These are phyloP conservation scores for Drosophila obscura DNA, from an alignment of 1,140 invertebrate genomes.

Conservation along the genomic window DNA sequence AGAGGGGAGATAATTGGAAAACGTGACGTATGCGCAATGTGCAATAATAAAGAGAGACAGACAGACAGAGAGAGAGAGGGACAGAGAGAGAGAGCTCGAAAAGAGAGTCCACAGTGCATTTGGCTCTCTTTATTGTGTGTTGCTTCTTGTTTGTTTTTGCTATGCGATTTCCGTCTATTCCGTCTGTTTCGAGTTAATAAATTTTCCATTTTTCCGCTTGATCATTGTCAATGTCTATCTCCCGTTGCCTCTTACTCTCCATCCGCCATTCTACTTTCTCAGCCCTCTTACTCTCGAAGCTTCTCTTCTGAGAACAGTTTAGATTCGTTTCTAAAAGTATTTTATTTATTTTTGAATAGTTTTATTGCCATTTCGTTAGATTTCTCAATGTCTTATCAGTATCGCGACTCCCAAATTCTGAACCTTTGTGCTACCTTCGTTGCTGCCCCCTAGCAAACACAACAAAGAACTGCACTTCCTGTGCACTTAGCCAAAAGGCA, in stretches of 20 bases:
- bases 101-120: constrained; percentile 3
- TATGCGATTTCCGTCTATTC: background rate
- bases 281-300: no score
- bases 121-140: constrained; percentile 15
- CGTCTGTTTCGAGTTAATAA: constrained; percentile 47
- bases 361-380: background rate
- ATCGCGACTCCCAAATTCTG: no score
- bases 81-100: background rate
- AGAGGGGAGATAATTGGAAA: background rate
- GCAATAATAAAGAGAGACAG: background rate
- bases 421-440: no score
- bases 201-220: constrained; percentile 55
- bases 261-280: no score
- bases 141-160: background rate
- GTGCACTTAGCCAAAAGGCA: constrained; percentile 3
- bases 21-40: constrained; percentile 68
- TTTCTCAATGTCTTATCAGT: background rate
- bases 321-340: background rate
- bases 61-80: background rate
- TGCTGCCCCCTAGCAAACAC: no score
- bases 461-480: constrained; percentile 53
- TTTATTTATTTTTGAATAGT: background rate
- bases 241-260: background rate
- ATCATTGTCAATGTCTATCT: constrained; percentile 59
- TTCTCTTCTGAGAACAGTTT: no score